A percentile compares a stretch with the other conserved stretches of the same genome.
phyloP scores from a whole-genome alignment of 2,888 invertebrate species.

The Muschampia plurimacula region DNA sequence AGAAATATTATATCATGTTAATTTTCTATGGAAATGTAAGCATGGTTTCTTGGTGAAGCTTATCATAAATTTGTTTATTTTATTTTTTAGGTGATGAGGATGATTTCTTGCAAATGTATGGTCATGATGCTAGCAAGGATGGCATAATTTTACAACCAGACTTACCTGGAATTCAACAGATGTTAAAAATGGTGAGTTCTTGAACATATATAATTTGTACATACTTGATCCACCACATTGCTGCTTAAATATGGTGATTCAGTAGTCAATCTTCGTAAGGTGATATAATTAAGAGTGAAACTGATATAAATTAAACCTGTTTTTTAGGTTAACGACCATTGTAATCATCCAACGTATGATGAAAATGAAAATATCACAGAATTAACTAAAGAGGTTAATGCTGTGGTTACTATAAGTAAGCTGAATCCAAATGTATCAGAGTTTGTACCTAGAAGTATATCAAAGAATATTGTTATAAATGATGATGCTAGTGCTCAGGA shows the following conservation, averaged over 20 bases:
- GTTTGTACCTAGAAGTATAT: conserved; percentile 56
- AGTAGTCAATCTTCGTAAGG: too few relatives aligned
- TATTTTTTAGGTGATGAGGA: conserved; percentile 9
- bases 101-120: conserved; percentile 4
- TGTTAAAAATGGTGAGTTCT: conserved; percentile 65
- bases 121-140: conserved; percentile 10
- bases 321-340: conserved; percentile 48
- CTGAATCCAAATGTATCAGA: conserved; percentile 64
- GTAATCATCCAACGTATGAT: conserved; percentile 26
- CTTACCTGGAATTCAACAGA: conserved; percentile 59
- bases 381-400: conserved; percentile 24
- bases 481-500: background rate
- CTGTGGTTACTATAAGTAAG: conserved; percentile 55
- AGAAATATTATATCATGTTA: too few relatives aligned
- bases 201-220: conserved; percentile 1
- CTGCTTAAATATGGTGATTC: too few relatives aligned
- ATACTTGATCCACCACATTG: too few relatives aligned
- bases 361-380: conserved; percentile 22
- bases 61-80: too few relatives aligned
- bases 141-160: conserved; percentile 55
- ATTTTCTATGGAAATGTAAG: too few relatives aligned
- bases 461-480: background rate
- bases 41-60: too few relatives aligned
- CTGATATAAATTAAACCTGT: background rate
- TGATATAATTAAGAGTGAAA: background rate